Conservation (phyloP, 2,113 vertebrate genomes). For the Scortum barcoo region DNA sequence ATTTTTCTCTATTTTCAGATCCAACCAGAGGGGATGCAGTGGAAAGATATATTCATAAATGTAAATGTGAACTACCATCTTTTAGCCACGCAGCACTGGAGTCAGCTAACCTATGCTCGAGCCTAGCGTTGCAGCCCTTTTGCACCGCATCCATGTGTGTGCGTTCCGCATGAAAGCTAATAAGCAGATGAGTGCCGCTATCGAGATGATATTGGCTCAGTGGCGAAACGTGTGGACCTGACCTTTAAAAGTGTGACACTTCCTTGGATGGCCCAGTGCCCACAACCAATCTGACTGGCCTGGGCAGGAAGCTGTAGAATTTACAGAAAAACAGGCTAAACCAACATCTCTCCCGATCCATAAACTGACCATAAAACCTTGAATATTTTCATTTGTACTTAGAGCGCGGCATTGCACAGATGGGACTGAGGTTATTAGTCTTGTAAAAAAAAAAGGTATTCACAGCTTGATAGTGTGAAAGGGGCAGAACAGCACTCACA, state of each 20-base stretch:
- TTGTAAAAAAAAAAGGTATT: constrained; percentile 45
- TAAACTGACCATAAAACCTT: constrained; percentile 48
- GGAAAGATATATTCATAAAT: constrained; percentile 82
- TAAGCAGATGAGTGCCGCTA: constrained; percentile 78
- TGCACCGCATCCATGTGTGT: constrained; percentile 29
- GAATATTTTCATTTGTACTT: constrained; percentile 35
- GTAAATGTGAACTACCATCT: constrained; percentile 80
- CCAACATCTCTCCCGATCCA: constrained; percentile 58
- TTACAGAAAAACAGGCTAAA: constrained; percentile 35
- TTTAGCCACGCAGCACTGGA: constrained; percentile 62
- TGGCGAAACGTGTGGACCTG: constrained; percentile 71
- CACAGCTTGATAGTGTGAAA: constrained; percentile 49
- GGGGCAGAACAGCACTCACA: constrained; percentile 25
- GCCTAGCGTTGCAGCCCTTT: constrained; percentile 69
- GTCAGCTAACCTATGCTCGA: constrained; percentile 64
- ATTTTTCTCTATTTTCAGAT: constrained; percentile 79
- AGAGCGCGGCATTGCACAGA: constrained; percentile 21
- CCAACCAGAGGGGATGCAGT: constrained; percentile 77
- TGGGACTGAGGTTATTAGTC: constrained; percentile 46
- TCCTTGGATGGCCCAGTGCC: constrained; percentile 76
- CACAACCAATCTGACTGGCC: constrained; percentile 61
- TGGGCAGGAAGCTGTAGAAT: constrained; percentile 48
- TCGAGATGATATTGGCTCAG: constrained; percentile 69
- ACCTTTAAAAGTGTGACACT: constrained; percentile 84
- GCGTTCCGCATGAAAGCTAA: constrained; percentile 69